A percentile compares a stretch with the other conserved stretches of the same genome.
phyloP scores from a whole-genome alignment of 2,113 vertebrate species.

The Benitochromis conjunctus region DNA sequence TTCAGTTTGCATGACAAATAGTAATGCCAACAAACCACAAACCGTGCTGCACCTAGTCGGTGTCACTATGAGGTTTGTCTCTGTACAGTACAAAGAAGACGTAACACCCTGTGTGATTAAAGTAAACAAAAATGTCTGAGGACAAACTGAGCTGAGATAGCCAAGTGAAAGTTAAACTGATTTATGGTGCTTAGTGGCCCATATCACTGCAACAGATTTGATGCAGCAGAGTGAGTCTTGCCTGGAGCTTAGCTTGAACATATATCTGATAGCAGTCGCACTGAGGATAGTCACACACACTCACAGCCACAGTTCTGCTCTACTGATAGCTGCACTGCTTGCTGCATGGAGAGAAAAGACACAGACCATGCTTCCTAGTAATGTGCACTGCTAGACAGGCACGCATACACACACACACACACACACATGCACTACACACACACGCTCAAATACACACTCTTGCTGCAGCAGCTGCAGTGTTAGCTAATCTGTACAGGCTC shows the following conservation, averaged over 20 bases:
- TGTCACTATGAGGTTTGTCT: neutral
- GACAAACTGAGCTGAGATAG: neutral
- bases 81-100: neutral
- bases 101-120: neutral
- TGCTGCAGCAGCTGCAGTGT: constrained; percentile 54
- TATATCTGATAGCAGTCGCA: constrained; percentile 21
- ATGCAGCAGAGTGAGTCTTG: constrained; percentile 9
- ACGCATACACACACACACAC: neutral
- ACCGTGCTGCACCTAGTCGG: neutral
- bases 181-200: constrained; percentile 33
- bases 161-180: constrained; percentile 37
- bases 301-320: neutral
- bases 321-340: constrained; percentile 2
- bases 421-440: constrained; percentile 1
- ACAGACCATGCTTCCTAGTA: neutral
- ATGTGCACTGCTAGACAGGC: neutral
- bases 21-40: neutral
- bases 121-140: neutral
- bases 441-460: neutral
- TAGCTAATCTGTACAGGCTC: constrained; percentile 44
- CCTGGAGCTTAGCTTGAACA: constrained; percentile 20
- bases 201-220: constrained; percentile 10
- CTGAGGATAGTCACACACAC: neutral
- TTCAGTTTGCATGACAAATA: neutral
- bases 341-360: neutral